Base-by-base conservation (phyloP, 2,888 invertebrate species). In the Sacculina carcini region DNA sequence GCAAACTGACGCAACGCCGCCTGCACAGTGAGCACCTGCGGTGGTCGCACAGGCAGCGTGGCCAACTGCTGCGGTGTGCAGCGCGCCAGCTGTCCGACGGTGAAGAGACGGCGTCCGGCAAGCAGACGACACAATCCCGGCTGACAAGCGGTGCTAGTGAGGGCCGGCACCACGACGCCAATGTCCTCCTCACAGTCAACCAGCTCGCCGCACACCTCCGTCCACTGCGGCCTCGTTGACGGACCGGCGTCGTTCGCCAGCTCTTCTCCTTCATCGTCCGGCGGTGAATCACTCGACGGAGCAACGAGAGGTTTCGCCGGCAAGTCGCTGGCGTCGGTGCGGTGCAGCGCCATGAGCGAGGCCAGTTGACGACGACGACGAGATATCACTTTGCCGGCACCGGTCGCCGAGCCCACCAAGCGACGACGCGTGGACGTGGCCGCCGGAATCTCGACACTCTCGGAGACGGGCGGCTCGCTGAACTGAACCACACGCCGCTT, bases 391-490 rank as follows among this genome's bases (percentile, higher is more conserved):
- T n/a, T 40, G 24, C 3, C n/a, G 14, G 2, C 24, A 40, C 24
- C 7, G n/a, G 24, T 24, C 40, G 12, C 40, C 26, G 38, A 29
- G 21, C 26, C 31, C 32, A 26, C 19, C 16, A 19, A 14, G 12
- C n/a, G n/a, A 16, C 29, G 16, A 19, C n/a, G 21, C 24, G 24
- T 32, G n/a, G 26, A 5, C 16, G 12, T 19, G 36, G 31, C 16
- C 32, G 48, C 50, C 14, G 56, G 55, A 50, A 58, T 57, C 32
- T 54, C 58, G 14, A 58, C 58, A n/a, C 53, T 52, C 9, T 57
- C 57, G 12, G 58, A 58, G 10, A 58, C 58, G 9, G 57, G 58
- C 14, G 57, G 57, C 50, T 57, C 56, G 12, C 54, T 51, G 50
- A 58, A 58, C 34, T 56, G 56, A 16, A 58, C 58, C 7, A 53